Evolutionary conservation across 2,113 vertebrate species (phyloP).

Genomic region (Conger conger): DNA sequence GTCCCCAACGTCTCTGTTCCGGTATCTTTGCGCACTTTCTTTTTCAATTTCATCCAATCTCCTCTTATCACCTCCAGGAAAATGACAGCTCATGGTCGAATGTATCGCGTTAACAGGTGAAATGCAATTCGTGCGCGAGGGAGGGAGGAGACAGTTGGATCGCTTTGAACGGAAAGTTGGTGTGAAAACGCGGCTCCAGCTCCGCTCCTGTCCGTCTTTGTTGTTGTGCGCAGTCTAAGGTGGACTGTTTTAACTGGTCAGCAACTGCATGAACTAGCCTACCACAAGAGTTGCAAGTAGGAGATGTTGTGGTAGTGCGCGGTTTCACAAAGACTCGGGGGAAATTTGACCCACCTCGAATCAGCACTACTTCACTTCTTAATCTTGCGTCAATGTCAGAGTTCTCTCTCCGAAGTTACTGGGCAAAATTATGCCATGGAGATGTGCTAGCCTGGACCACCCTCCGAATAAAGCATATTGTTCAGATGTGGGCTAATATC

Average conservation of each 20-base stretch:
- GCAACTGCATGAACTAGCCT: too few species aligned
- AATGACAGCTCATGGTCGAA: slow-evolving; percentile 20
- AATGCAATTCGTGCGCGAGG: slow-evolving; percentile 30
- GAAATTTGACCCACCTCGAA: not conserved
- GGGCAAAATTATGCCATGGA: not conserved
- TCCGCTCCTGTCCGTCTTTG: not conserved
- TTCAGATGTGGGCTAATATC: not conserved
- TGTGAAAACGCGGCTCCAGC: not conserved
- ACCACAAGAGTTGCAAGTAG: not conserved
- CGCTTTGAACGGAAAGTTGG: not conserved
- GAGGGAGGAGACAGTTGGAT: slow-evolving; percentile 16
- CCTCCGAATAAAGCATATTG: not conserved
- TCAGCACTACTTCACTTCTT: not conserved
- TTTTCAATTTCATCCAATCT: slow-evolving; percentile 21
- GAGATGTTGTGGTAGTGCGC: not conserved
- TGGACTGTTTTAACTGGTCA: too few species aligned
- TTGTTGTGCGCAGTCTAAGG: not conserved
- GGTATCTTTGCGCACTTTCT: not conserved
- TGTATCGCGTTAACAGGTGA: slow-evolving; percentile 59
- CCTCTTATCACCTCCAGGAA: not conserved
- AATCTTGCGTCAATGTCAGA: not conserved
- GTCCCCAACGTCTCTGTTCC: not conserved
- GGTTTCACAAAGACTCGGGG: not conserved
- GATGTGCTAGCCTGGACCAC: not conserved
- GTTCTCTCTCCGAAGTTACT: not conserved